Percentiles rank a stretch among this genome's conserved stretches.
Conservation (phyloP, 2,888 invertebrate genomes). For the Lasioglossum malachurum region DNA sequence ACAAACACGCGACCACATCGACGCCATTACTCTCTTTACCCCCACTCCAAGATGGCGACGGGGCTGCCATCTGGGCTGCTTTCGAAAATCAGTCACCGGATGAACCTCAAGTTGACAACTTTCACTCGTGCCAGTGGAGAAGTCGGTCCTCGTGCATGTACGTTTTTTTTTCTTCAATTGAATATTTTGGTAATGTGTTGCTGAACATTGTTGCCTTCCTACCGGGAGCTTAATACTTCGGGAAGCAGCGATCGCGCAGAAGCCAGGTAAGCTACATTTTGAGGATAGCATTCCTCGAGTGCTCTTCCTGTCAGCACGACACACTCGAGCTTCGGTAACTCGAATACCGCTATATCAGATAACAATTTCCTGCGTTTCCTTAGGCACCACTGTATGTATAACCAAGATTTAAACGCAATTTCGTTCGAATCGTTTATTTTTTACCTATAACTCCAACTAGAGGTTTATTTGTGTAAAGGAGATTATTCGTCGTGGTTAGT, state of each 20-base stretch:
- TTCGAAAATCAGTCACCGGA: neutral
- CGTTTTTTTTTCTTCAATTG: neutral
- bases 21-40: slow-evolving; percentile 10
- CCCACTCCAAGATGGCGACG: neutral
- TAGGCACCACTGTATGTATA: neutral
- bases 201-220: neutral
- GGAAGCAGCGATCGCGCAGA: neutral
- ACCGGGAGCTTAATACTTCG: neutral
- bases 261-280: neutral
- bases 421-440: neutral
- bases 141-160: neutral
- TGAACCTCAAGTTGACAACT: slow-evolving; percentile 9
- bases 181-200: neutral
- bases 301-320: neutral
- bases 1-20: slow-evolving; percentile 26
- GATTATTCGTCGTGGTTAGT: neutral
- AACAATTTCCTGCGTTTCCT: neutral
- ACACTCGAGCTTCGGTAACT: neutral
- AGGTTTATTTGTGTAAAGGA: neutral
- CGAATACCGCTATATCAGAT: neutral
- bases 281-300: neutral
- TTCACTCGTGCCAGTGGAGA: neutral
- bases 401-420: neutral
- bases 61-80: slow-evolving; percentile 1
- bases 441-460: neutral